Evolutionary conservation across 2,888 invertebrate species (phyloP), one percentile per base, ranked within the genome.

Genomic region (Ecliptopera silaceata): DNA sequence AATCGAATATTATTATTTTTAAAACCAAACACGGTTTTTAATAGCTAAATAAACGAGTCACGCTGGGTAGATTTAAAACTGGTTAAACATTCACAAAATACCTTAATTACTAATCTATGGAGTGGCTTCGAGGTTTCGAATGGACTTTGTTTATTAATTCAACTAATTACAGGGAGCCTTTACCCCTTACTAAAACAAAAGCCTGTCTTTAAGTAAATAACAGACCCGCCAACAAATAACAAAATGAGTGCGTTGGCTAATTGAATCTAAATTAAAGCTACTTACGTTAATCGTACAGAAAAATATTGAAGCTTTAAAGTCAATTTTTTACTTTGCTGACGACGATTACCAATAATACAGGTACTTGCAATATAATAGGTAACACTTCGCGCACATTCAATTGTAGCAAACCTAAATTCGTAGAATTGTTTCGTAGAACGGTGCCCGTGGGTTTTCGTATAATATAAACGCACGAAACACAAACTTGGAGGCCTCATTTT

Each of bases 131-230:
- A 56, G 64, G 65, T 67, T 64, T 66, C 68, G 69, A 70, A 77
- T 75, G 75, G 69, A 72, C 71, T 69, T 63, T 70, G 72, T 77
- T n/a, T 77, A 80, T 80, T 82, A 71, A 69, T 69, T 74, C 62
- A 60, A 70, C 65, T 79, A 79, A 79, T 82, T 81, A 82, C 69
- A 75, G 69, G 66, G 72, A 65, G 58, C 57, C 61, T 71, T 70
- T 59, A 64, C 47, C 60, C 59, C 63, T 50, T 57, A 62, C 59
- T 62, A 63, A 51, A 46, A 68, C 62, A 64, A 68, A 68, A 66
- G 67, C 63, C 66, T 63, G 64, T 49, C 51, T 39, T 57, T 58
- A 63, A 63, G 56, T 44, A 65, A 66, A 63, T 64, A 68, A 63
- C 54, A 48, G 59, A n/a, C 56, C 45, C 53, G 59, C 57, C 57